Base-by-base conservation (phyloP, 30 jellyfish, hydroid and myxozoan species). In the Aurelia aurita complex sp. Pacific region DNA sequence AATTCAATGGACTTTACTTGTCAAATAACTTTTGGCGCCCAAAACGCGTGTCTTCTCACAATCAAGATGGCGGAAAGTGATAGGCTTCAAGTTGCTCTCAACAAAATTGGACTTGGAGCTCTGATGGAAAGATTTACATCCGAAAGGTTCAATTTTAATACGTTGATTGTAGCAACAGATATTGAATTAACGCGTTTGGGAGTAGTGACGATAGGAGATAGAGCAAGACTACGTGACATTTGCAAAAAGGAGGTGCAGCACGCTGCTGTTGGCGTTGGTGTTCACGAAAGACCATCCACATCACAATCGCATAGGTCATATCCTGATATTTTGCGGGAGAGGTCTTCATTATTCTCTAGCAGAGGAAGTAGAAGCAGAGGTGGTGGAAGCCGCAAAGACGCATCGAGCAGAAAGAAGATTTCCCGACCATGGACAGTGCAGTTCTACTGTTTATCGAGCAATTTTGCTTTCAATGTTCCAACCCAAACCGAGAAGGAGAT, bases 31-130 rank as follows among this genome's bases (percentile, higher is more conserved):
- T 71, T 71, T 71, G 29, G 38, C 66, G 9, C 3, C 33, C 32
- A 15, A 10, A 71, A 33, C 63, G 35, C 53, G 60, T 8, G 63
- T 70, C 5, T 70, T 70, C 64, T 32, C 17, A 34, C 64, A 70
- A 70, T 70, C 80, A 71, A 71, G 81, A 71, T 71, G 81, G 81
- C 81, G 81, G 81, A 71, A 33, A 67, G 52, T 67, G 77, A 71
- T 50, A 35, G 68, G 36, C 68, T 71, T 40, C 81, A 71, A 71
- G 66, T 40, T 71, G 81, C 81, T 42, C 81, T 71, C 65, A 15
- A 71, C 81, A 71, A 71, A 71, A 71, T 71, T 71, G 81, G 81
- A 52, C 64, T 67, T n/a, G 77, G 77, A 33, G 51, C 77, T 13
- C 77, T 67, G 12, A 17, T 67, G 15, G 77, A 67, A 67, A 67